phyloP scores from a whole-genome alignment of 2,113 vertebrate genomes.

The Trinectes maculatus region DNA sequence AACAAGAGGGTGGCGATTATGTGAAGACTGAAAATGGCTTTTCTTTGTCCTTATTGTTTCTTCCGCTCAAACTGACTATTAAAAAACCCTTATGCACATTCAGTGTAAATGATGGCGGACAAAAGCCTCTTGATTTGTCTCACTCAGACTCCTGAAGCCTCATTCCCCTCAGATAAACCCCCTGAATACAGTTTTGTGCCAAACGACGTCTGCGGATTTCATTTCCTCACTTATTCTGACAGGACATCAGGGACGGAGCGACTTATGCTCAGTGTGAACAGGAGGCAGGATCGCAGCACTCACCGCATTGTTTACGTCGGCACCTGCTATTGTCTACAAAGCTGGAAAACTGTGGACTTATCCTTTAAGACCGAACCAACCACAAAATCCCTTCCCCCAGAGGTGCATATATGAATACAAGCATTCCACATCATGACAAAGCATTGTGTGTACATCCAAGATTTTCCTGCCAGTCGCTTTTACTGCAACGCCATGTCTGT shows the following conservation, averaged over 20 bases:
- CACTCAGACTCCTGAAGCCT: neutral
- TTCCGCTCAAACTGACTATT: neutral
- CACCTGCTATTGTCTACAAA: neutral
- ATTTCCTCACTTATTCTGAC: neutral
- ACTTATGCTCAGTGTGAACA: neutral
- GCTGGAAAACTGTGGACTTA: neutral
- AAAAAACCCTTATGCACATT: neutral
- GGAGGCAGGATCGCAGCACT: neutral
- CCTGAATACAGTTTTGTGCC: neutral
- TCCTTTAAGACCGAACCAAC: neutral
- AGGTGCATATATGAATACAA: too few relatives aligned
- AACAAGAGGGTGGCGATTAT: neutral
- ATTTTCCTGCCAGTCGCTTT: neutral
- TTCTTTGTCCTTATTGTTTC: constrained; percentile 3
- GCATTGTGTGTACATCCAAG: neutral
- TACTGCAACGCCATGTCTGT: constrained; percentile 38
- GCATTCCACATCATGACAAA: neutral
- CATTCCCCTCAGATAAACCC: constrained; percentile 13
- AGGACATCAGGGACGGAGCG: neutral
- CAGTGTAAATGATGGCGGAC: neutral
- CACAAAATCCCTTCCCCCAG: too few relatives aligned
- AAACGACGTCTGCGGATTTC: neutral
- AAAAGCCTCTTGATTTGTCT: neutral
- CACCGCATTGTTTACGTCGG: too few relatives aligned
- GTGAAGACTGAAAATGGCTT: neutral